These are phyloP conservation scores for Galeopsomyia nigrocyanea DNA, from an alignment of 2,888 invertebrate genomes.

Conservation along the genomic window DNA sequence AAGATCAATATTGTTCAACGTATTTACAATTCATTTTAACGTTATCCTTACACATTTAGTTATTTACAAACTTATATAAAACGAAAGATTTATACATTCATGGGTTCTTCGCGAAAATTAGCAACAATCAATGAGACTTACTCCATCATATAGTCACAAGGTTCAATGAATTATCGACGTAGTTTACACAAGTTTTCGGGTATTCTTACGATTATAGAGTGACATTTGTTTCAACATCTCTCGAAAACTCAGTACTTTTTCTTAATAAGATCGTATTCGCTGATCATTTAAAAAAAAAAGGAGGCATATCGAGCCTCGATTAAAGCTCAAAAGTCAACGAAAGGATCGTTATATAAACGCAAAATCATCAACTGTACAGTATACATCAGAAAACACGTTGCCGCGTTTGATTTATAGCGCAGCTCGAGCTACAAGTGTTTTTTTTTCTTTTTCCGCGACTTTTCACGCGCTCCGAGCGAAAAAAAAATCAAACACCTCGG, in stretches of 20 bases:
- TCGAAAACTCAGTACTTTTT: conserved; percentile 30
- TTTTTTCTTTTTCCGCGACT: conserved; percentile 41
- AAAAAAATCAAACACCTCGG: conserved; percentile 34
- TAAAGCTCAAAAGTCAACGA: conserved; percentile 43
- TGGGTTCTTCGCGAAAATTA: too few relatives aligned
- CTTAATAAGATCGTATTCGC: conserved; percentile 28
- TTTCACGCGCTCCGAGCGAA: conserved; percentile 30
- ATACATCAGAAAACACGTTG: conserved; percentile 36
- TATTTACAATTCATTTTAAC: too few relatives aligned
- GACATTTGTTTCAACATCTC: conserved; percentile 40
- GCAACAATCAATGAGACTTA: too few relatives aligned
- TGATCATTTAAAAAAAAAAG: conserved; percentile 36
- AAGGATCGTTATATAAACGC: conserved; percentile 39
- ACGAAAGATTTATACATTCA: too few relatives aligned
- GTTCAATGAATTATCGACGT: conserved; percentile 15
- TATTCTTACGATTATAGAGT: conserved; percentile 44
- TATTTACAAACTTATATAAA: too few relatives aligned
- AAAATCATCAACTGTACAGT: conserved; percentile 41
- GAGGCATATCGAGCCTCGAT: conserved; percentile 26
- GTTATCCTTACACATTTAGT: too few relatives aligned
- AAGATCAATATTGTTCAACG: too few relatives aligned
- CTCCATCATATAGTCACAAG: neutral
- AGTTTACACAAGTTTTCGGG: conserved; percentile 39
- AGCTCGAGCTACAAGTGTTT: conserved; percentile 35
- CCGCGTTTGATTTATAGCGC: conserved; percentile 24